A percentile compares a stretch with the other conserved stretches of the same genome.
phyloP scores from a whole-genome alignment of 1,140 invertebrate genomes.

The Drosophila teissieri region DNA sequence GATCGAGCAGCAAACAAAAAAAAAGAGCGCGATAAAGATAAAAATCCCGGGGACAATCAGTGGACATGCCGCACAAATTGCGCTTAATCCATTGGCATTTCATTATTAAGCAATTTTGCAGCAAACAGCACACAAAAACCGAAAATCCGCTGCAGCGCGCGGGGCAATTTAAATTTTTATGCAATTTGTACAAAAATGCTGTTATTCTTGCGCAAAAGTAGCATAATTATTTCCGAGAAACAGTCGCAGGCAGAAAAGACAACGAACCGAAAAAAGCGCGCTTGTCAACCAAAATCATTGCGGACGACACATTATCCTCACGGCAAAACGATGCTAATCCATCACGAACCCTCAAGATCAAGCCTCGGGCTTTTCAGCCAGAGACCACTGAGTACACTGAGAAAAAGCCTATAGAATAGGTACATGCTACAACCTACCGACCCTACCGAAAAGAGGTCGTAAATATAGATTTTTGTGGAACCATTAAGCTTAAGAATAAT shows the following conservation, averaged over 20 bases:
- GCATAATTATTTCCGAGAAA: slow-evolving; percentile 84
- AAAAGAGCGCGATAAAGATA: slow-evolving; percentile 54
- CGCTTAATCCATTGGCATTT: slow-evolving; percentile 82
- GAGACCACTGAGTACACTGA: slow-evolving; percentile 11
- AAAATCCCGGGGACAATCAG: slow-evolving; percentile 57
- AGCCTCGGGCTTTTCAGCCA: slow-evolving; percentile 8
- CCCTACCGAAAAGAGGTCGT: no score
- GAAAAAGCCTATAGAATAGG: neutral
- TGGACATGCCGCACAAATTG: slow-evolving; percentile 71
- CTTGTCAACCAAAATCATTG: slow-evolving; percentile 81
- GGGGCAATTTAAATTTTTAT: slow-evolving; percentile 83
- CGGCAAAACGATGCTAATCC: slow-evolving; percentile 81
- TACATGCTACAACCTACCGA: no score
- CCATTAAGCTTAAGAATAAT: no score
- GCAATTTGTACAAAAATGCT: slow-evolving; percentile 84
- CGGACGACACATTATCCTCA: slow-evolving; percentile 81
- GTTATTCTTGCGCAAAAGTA: slow-evolving; percentile 80
- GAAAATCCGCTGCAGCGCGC: slow-evolving; percentile 30
- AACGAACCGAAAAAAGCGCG: slow-evolving; percentile 30
- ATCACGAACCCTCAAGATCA: slow-evolving; percentile 61
- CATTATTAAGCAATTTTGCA: slow-evolving; percentile 80
- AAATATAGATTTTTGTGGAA: no score
- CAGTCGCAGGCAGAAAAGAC: slow-evolving; percentile 13
- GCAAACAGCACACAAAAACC: slow-evolving; percentile 32
- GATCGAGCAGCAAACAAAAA: slow-evolving; percentile 2